These are phyloP conservation scores for Berghia stephanieae DNA, from an alignment of 1,140 invertebrate species.

Conservation along the genomic window DNA sequence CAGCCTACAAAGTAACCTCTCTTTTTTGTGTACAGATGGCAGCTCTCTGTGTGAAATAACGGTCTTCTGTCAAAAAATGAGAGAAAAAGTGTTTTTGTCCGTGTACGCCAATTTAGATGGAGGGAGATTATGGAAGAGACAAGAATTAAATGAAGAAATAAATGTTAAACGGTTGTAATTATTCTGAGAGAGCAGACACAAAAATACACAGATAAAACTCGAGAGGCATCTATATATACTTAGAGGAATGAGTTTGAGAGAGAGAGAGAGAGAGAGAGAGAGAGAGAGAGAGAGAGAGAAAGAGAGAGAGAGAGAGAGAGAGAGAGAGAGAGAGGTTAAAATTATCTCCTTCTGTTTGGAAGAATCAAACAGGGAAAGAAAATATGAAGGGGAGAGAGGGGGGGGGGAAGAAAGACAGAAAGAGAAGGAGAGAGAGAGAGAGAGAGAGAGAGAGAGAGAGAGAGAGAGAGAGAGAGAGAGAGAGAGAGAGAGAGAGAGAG, in stretches of 20 bases:
- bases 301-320: constrained; percentile 25
- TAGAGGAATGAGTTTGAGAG: background rate
- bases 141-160: no score
- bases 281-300: constrained; percentile 32
- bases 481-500: background rate
- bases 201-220: no score
- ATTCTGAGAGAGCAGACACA: no score
- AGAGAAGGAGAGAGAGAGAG: constrained; percentile 14
- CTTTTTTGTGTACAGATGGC: no score
- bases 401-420: background rate
- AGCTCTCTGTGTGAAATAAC: no score
- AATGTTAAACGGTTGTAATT: no score
- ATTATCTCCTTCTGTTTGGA: background rate
- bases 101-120: no score
- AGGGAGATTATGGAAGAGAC: no score
- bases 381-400: background rate
- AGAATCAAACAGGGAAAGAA: background rate
- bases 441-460: constrained; percentile 24
- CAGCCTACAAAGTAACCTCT: no score
- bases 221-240: no score
- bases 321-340: constrained; percentile 25
- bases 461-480: constrained; percentile 8
- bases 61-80: no score
- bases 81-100: no score
- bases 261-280: constrained; percentile 23